phyloP scores from a whole-genome alignment of 2,113 vertebrate species.

The Grammomys surdaster region DNA sequence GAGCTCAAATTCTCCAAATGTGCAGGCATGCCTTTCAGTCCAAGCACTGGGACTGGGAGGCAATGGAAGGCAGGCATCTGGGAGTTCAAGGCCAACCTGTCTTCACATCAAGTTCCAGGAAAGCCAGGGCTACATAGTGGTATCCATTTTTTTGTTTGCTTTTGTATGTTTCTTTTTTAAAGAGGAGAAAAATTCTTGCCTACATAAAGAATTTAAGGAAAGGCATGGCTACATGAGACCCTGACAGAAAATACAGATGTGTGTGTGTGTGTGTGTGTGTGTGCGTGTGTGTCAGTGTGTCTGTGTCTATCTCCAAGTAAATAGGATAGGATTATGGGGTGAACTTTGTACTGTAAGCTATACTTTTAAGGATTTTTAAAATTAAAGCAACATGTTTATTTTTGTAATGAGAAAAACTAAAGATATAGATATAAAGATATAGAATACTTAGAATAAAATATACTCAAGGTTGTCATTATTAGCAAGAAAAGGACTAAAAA shows the following conservation, averaged over 20 bases:
- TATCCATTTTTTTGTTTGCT: background rate
- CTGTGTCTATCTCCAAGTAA: background rate
- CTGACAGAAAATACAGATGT: background rate
- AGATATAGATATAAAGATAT: background rate
- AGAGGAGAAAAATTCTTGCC: background rate
- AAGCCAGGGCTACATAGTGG: background rate
- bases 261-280: too few species aligned
- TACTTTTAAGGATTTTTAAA: conserved; percentile 2
- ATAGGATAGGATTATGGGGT: conserved; percentile 9
- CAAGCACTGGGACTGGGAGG: background rate
- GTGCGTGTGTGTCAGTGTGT: too few species aligned
- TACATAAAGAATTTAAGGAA: background rate
- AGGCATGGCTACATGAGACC: background rate
- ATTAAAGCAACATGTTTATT: conserved; percentile 30
- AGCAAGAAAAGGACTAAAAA: conserved; percentile 20
- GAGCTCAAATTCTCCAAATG: background rate
- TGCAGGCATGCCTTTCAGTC: too few species aligned
- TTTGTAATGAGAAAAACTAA: conserved; percentile 32
- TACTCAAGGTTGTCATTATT: conserved; percentile 16
- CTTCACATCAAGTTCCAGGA: background rate
- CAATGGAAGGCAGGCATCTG: too few species aligned
- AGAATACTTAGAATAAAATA: conserved; percentile 39
- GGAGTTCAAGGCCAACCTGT: background rate
- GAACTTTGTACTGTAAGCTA: conserved; percentile 24
- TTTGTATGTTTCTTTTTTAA: background rate